Conservation (phyloP, 2,113 vertebrate species). For the Chlorodrepanis virens region DNA sequence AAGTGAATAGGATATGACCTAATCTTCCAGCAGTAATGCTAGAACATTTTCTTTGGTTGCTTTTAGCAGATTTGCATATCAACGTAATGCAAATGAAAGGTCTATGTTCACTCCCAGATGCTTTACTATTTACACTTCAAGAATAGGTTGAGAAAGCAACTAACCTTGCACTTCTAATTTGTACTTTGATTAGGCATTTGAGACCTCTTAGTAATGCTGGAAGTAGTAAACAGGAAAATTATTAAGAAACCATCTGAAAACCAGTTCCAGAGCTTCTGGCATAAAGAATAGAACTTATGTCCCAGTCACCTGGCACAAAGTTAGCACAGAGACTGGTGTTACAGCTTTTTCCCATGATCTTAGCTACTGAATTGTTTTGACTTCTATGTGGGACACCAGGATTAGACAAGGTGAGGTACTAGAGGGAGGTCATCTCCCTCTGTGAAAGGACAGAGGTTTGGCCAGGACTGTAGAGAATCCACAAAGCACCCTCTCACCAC, state of each 20-base stretch:
- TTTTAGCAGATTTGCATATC: background rate
- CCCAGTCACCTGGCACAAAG: background rate
- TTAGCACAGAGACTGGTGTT: background rate
- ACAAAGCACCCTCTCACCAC: background rate
- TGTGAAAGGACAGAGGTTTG: background rate
- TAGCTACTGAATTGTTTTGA: background rate
- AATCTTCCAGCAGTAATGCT: background rate
- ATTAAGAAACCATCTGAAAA: background rate
- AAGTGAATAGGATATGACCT: background rate
- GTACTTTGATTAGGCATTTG: background rate
- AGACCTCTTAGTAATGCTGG: background rate
- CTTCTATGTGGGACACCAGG: rapidly evolving
- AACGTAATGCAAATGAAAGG: background rate
- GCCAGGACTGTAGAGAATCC: background rate
- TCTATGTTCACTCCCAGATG: background rate
- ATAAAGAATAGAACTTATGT: background rate
- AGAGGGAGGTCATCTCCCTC: background rate
- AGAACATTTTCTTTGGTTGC: background rate
- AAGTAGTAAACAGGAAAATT: background rate
- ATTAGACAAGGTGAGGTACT: background rate
- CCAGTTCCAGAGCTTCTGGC: background rate
- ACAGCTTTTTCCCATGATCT: background rate
- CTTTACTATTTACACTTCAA: background rate
- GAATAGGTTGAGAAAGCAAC: background rate
- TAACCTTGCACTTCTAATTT: background rate